These are phyloP conservation scores for Syrrhaptes paradoxus DNA, from an alignment of 2,113 vertebrate genomes.

Conservation along the genomic window DNA sequence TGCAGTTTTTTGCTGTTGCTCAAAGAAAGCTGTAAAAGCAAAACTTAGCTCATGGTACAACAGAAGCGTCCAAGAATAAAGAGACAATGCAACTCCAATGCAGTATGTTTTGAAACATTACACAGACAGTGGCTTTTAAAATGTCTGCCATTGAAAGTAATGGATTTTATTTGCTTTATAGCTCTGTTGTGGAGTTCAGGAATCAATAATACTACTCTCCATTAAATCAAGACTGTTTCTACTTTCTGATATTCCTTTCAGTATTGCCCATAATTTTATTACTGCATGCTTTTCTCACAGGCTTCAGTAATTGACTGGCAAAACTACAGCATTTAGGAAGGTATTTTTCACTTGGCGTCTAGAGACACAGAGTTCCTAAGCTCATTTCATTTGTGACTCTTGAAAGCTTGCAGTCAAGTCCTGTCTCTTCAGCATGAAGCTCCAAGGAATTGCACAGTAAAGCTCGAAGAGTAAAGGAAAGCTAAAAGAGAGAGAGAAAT, in stretches of 20 bases:
- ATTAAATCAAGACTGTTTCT: conserved; percentile 29
- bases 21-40: not conserved
- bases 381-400: conserved; percentile 59
- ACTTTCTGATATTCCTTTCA: conserved; percentile 24
- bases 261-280: conserved; percentile 20
- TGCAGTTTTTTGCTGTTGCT: not conserved
- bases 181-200: not conserved
- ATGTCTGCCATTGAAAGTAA: not conserved
- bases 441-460: conserved; percentile 66
- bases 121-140: conserved; percentile 7
- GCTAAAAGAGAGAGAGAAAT: conserved; percentile 33
- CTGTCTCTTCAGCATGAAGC: conserved; percentile 37
- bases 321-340: conserved; percentile 37
- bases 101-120: not conserved
- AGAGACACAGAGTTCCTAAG: not conserved
- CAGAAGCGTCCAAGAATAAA: not conserved
- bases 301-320: not conserved
- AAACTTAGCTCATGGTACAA: not conserved
- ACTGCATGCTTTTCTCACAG: not conserved
- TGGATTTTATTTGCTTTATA: conserved; percentile 42
- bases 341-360: not conserved
- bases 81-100: not conserved
- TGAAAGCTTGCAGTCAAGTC: conserved; percentile 61
- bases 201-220: conserved; percentile 20
- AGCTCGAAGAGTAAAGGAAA: conserved; percentile 14